phyloP scores from a whole-genome alignment of 2,113 vertebrate genomes.

The Candoia aspera region DNA sequence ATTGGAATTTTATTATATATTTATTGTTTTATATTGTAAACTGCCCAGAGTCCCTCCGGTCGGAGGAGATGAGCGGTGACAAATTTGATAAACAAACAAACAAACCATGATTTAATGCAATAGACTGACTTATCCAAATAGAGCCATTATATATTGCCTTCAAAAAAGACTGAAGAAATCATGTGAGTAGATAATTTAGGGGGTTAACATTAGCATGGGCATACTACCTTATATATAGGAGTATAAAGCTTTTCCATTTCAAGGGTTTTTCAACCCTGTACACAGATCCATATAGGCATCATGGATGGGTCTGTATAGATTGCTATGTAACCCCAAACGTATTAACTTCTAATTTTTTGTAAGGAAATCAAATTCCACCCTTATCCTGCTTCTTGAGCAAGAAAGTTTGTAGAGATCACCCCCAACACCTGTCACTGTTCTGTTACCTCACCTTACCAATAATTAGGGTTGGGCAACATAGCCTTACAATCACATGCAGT shows the following conservation, averaged over 20 bases:
- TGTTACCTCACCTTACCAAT: neutral
- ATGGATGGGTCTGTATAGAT: neutral
- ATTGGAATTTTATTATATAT: no score
- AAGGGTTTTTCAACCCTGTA: neutral
- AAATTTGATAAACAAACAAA: no score
- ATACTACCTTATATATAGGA: neutral
- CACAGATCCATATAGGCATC: neutral
- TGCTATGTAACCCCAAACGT: neutral
- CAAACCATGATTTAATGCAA: neutral
- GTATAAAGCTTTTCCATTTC: neutral
- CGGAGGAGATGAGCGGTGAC: no score
- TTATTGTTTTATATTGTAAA: no score
- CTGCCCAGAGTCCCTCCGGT: no score
- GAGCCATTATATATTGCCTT: neutral
- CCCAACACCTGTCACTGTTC: neutral
- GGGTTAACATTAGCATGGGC: neutral
- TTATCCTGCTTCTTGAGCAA: neutral
- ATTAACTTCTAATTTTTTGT: neutral
- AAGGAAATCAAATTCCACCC: neutral
- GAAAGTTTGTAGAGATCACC: neutral
- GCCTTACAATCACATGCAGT: neutral
- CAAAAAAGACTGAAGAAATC: neutral
- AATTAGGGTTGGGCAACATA: neutral
- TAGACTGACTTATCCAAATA: neutral
- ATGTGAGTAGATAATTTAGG: no score